Base-by-base conservation (phyloP, 2,888 invertebrate genomes). In the Keiferia lycopersicella region DNA sequence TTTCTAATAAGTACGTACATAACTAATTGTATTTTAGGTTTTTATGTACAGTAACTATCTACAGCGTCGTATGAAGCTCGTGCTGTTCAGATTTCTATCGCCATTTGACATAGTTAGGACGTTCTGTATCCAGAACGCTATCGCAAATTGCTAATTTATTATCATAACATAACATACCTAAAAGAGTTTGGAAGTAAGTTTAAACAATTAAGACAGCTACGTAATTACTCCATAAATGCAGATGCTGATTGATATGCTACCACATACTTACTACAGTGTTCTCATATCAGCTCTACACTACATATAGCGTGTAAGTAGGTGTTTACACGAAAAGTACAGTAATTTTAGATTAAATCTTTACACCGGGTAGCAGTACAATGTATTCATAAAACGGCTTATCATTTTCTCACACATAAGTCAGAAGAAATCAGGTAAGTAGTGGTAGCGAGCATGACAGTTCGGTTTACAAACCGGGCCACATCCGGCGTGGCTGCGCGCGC, bases 391-490 rank as follows among this genome's bases (percentile, higher is more conserved):
- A 22, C 50, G 50, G 20, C 50, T 50, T 50, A 50, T 50, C 50
- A 50, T 50, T 50, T 45, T 50, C 50, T 50, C 50, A 50, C 50
- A 50, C 50, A 50, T 20, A 50, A 50, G 50, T 50, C 50, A 50
- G 50, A 50, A 50, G 50, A 50, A 50, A 50, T 50, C 50, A 50
- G 50, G 18, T 50, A 1, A 20, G 50, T 50, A 50, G 50, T 50
- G 50, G 12, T 50, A 20, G 20, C 18, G 38, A 58, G 39, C 41
- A 59, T 41, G 59, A 41, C 59, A 59, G 41, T 18, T 59, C 41
- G 61, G 66, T 64, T 62, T 62, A 61, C 26, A 65, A 74, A 68
- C 70, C 75, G 62, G 73, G 72, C 70, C 73, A 72, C 67, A 71
- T 76, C 76, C 75, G 77, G 70, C 69, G 64, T 1, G 34, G 34